Base-by-base conservation (phyloP, 2,797 vertebrate genomes). In the Pempheris klunzingeri region DNA sequence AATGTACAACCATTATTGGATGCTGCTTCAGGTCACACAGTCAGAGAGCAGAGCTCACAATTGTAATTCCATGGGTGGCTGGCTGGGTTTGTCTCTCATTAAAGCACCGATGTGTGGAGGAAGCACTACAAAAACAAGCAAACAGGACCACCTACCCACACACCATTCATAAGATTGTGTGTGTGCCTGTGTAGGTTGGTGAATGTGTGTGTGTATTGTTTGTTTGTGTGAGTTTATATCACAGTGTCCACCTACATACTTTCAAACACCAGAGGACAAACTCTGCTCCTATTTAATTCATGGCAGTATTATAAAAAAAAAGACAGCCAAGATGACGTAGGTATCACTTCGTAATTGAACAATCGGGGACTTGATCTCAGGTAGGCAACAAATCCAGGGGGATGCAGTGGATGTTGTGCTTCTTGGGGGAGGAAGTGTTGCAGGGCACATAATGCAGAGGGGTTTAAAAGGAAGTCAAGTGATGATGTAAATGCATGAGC, bases 131-230 rank as follows among this genome's bases (percentile, higher is more conserved):
- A 84, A 85, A 88, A 88, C 86, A 92, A 88, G 77, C 50, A 86
- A 92, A 84, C 87, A 88, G 65, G 61, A 82, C 88, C 81, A 82
- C 78, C 86, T 80, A 76, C 90, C 86, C 90, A 91, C 91, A 82
- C 79, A 77, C 79, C 92, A 93, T 92, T 93, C 92, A 92, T 82
- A 86, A 90, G 81, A 74, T 20, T 62, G 63, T 60, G 65, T 75
- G 78, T 83, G 67, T 55, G 61, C 7, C 49, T 82, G 81, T 80
- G 82, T 78, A 73, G 79, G 81, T 36, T 38, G 74, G 12, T 12
- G 34, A 32, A 22, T 76, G 68, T 63, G 47, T 81, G 53, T 78
- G 59, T 72, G 36, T 53, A 15, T 64, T 72, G 64, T 83, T 74
- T 75, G 66, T 74, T 62, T 63, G 58, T 43, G 53, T 62, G 71